Base-by-base conservation (phyloP, 2,797 vertebrate species). In the Micromesistius poutassou region DNA sequence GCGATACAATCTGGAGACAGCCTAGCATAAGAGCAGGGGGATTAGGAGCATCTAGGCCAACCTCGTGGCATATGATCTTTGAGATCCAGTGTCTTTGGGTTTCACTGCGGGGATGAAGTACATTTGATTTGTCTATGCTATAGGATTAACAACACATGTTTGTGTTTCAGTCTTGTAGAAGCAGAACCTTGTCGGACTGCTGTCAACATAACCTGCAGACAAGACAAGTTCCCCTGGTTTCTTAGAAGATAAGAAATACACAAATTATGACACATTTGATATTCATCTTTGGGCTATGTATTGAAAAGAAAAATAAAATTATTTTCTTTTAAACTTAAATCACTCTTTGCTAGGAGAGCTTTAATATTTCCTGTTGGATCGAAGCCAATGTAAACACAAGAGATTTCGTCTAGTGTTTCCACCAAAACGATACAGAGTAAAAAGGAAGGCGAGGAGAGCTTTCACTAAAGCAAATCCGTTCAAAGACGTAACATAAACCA, bases 1-100 rank as follows among this genome's bases (percentile, higher is more conserved):
- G 50, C 25, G 78, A 85, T 86, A 90, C 86, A 89, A 89, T 86
- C 87, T 35, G 85, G 90, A 91, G 91, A 85, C 89, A 73, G 71
- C 73, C 81, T 81, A 71, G 77, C 90, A 92, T 92, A 87, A 88
- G 1, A 8, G 75, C 31, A 5, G 30, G 71, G 76, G 80, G 87
- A 92, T 91, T 88, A 93, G 66, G 66, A 22, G 33, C 72, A 83
- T 85, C 74, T 31, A 75, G 62, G 62, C 62, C 62, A 68, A 68
- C 84, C 83, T 76, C 79, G 38, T 80, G 87, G 86, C 87, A 91
- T 90, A 77, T 87, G 85, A 87, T 88, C 86, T 82, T 77, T 16
- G 72, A 12, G 30, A 85, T 86, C 68, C 86, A 91, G 86, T 81
- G 72, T 74, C 79, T 80, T 89, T 76, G 70, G 62, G 42, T 81